Evolutionary conservation across 2,113 vertebrate species (phyloP), one percentile per base, ranked within the genome.

Genomic region (Sigmodon hispidus): DNA sequence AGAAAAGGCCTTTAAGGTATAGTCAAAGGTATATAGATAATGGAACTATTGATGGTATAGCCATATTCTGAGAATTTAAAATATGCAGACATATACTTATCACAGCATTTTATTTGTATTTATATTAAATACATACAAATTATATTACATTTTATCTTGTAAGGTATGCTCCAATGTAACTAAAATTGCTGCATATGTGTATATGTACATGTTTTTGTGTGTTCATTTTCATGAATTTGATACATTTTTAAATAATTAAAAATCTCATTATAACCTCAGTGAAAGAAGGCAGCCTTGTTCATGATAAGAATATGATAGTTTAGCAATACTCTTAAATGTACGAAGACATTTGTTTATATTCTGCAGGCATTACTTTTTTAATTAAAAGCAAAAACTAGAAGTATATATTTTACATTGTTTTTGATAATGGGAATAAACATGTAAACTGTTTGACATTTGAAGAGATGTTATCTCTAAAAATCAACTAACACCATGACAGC

Each of bases 281-380:
- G 3, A 83, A 55, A 3, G 21, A 73, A 57, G 10, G 12, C 1
- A 75, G 1, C 1, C 21, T 69, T 75, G 0, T 43, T 15, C 2
- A 77, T 26, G 8, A 7, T 29, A 48, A 24, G 5, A 77, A 65
- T 84, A 43, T 1, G 36, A n/a, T 12, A 7, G 1, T 80, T 13
- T 48, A 61, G 72, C 50, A 69, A 36, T 7, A 65, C 29, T 7
- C 0, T 43, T 8, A 4, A 3, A 10, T 85, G 1, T 45, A 40
- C 3, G 67, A 88, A 93, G n/a, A 1, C 90, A 61, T 1, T 31
- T 16, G 52, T 43, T 81, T 69, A 52, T 0, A 48, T 61, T 73
- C 89, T 91, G 55, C 9, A 80, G 9, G 90, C 22, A 7, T 8
- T 61, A 15, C 6, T 76, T 87, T 95, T 94, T 3, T 90, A 31